phyloP scores from a whole-genome alignment of 2,797 vertebrate species.

The Champsocephalus gunnari region DNA sequence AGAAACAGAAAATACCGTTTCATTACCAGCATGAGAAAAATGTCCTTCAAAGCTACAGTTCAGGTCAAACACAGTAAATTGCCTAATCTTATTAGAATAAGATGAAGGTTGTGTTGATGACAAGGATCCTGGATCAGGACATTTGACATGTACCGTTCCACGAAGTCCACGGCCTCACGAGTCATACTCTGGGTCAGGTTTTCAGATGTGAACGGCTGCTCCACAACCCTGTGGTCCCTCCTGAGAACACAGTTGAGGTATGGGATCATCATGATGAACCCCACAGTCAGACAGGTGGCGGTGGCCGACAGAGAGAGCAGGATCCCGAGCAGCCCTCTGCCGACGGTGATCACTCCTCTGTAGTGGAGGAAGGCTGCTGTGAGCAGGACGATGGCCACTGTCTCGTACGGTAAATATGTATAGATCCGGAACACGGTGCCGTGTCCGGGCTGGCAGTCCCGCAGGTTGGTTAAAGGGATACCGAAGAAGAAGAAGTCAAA shows the following conservation, averaged over 20 bases:
- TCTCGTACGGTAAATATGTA: constrained; percentile 51
- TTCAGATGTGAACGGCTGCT: constrained; percentile 87
- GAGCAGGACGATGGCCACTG: constrained; percentile 43
- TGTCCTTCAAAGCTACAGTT: no score
- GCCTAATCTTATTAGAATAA: neutral
- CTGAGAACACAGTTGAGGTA: constrained; percentile 92
- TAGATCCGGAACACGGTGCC: constrained; percentile 82
- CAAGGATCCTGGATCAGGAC: no score
- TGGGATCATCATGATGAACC: constrained; percentile 79
- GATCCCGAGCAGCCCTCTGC: constrained; percentile 39
- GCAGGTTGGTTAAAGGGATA: constrained; percentile 87
- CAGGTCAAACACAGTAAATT: neutral
- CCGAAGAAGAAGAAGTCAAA: constrained; percentile 93
- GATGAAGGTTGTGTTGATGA: no score
- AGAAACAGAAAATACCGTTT: neutral
- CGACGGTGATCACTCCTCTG: constrained; percentile 61
- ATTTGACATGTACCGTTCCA: constrained; percentile 80
- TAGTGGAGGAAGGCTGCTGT: constrained; percentile 66
- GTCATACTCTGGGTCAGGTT: constrained; percentile 90
- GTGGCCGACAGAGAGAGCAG: constrained; percentile 24
- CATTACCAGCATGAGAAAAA: neutral
- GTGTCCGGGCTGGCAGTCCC: constrained; percentile 88
- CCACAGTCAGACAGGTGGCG: constrained; percentile 5
- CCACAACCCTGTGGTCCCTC: constrained; percentile 81
- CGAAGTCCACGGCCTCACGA: constrained; percentile 83